These are phyloP conservation scores for Trachelus stipa DNA, from an alignment of 2,888 invertebrate genomes.

Conservation along the genomic window DNA sequence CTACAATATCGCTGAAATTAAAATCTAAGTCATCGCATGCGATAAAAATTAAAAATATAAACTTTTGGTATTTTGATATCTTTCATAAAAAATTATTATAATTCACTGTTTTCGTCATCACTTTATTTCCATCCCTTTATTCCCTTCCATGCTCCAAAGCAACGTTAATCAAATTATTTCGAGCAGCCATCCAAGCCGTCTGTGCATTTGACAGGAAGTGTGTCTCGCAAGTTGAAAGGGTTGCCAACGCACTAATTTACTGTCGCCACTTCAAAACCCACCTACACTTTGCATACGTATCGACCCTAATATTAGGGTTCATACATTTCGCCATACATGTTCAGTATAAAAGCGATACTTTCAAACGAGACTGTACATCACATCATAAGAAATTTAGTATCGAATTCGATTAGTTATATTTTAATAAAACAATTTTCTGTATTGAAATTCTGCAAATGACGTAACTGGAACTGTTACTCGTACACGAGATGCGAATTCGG, in stretches of 20 bases:
- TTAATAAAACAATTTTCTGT: background rate
- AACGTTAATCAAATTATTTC: slow-evolving; percentile 39
- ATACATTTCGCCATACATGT: background rate
- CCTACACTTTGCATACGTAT: background rate
- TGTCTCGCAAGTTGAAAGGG: slow-evolving; percentile 40
- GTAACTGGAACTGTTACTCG: background rate
- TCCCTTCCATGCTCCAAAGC: slow-evolving; percentile 26
- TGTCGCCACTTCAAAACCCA: slow-evolving; percentile 25
- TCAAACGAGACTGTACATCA: background rate
- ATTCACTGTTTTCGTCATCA: background rate
- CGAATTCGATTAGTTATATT: background rate
- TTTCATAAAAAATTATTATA: background rate
- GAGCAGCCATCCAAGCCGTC: slow-evolving; percentile 40
- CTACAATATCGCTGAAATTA: background rate
- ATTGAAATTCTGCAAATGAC: background rate
- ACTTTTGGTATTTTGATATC: background rate
- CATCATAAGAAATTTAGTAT: background rate
- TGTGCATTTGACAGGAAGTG: slow-evolving; percentile 40
- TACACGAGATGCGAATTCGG: background rate
- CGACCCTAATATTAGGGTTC: background rate
- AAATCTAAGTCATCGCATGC: background rate
- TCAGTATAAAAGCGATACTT: background rate
- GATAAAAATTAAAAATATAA: background rate
- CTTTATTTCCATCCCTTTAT: background rate
- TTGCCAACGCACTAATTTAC: slow-evolving; percentile 38